phyloP scores from a whole-genome alignment of 2,797 vertebrate genomes.

The Girardinus metallicus region DNA sequence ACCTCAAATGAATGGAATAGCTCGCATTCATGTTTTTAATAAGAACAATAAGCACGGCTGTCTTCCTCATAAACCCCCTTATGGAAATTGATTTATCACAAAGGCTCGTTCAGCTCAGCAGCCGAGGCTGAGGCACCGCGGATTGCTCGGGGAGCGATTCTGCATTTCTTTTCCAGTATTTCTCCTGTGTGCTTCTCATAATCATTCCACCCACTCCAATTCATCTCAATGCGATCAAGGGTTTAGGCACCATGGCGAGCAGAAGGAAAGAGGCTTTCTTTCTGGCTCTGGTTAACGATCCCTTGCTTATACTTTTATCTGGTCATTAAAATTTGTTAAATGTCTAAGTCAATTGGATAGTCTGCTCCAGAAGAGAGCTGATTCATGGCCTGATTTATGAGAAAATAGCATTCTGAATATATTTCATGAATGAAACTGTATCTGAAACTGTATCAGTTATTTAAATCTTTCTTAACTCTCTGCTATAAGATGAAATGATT shows the following conservation, averaged over 20 bases:
- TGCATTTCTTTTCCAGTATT: constrained; percentile 38
- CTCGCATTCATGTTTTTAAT: constrained; percentile 71
- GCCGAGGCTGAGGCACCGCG: constrained; percentile 43
- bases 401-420: constrained; percentile 5
- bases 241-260: constrained; percentile 45
- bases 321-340: constrained; percentile 47
- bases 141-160: constrained; percentile 59
- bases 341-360: constrained; percentile 38
- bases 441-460: constrained; percentile 30
- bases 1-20: constrained; percentile 68
- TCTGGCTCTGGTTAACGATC: constrained; percentile 40
- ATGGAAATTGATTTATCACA: constrained; percentile 75
- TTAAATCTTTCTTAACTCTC: constrained; percentile 9
- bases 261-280: constrained; percentile 30
- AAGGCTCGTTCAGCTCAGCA: constrained; percentile 57
- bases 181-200: constrained; percentile 55
- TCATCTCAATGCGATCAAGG: constrained; percentile 55
- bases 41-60: constrained; percentile 72
- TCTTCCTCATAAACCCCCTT: constrained; percentile 69
- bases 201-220: constrained; percentile 71
- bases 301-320: constrained; percentile 40
- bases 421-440: constrained; percentile 1
- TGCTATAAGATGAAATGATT: constrained; percentile 38
- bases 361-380: neutral
- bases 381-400: neutral